phyloP scores from a whole-genome alignment of 2,888 invertebrate genomes.

The Himalopsyche kuldschensis region DNA sequence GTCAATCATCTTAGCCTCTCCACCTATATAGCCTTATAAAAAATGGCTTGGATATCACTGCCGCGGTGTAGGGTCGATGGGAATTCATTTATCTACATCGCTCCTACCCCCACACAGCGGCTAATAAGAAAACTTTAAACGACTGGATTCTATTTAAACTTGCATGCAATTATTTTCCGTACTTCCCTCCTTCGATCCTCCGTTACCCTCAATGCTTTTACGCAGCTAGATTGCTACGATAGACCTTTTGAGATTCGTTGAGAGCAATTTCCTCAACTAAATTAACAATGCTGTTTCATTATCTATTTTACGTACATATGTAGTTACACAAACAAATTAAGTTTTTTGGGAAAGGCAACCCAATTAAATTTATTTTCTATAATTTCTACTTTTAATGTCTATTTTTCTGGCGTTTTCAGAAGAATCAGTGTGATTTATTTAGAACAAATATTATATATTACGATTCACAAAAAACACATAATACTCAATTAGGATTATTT shows the following conservation, averaged over 20 bases:
- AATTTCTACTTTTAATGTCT: not conserved
- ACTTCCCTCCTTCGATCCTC: not conserved
- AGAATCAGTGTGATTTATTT: not conserved
- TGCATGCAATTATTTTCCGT: constrained; percentile 38
- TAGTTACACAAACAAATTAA: not conserved
- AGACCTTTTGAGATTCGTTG: not conserved
- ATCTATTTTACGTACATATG: not conserved
- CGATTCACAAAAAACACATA: too few relatives aligned
- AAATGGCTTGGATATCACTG: not conserved
- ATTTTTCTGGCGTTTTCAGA: not conserved
- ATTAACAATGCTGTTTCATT: not conserved
- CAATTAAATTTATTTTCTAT: not conserved
- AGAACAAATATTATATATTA: too few relatives aligned
- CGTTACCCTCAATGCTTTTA: not conserved
- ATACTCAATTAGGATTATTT: too few relatives aligned
- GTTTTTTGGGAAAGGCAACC: not conserved
- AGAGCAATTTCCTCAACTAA: not conserved
- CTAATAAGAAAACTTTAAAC: constrained; percentile 41
- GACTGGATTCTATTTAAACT: constrained; percentile 40
- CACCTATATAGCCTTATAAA: too few relatives aligned
- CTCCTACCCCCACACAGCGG: constrained; percentile 22
- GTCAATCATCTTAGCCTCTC: too few relatives aligned
- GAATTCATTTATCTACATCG: constrained; percentile 35
- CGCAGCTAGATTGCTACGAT: not conserved
- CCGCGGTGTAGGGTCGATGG: constrained; percentile 1